Evolutionary conservation across 2,888 invertebrate genomes (phyloP).

Genomic region (Trichogramma evanescens): DNA sequence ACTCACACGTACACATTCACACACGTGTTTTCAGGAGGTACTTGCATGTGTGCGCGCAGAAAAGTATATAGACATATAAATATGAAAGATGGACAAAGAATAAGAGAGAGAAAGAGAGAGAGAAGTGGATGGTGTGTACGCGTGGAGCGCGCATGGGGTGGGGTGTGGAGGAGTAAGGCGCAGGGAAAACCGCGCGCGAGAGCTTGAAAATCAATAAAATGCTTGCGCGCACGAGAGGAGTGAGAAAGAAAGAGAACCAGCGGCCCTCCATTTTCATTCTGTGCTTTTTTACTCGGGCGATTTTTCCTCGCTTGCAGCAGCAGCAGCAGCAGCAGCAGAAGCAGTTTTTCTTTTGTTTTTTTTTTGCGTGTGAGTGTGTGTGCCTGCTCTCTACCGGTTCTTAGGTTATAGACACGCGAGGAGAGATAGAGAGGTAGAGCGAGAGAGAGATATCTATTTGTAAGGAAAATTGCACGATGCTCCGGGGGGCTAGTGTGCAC

Average conservation of each 20-base stretch:
- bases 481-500: no score
- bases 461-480: no score
- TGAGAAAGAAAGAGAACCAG: constrained; percentile 8
- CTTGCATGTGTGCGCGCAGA: background rate
- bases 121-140: background rate
- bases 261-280: constrained; percentile 18
- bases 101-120: constrained; percentile 3
- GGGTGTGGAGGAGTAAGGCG: background rate
- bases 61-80: no score
- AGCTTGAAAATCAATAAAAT: constrained; percentile 24
- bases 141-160: no score
- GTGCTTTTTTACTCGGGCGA: constrained; percentile 5
- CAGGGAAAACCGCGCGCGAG: constrained; percentile 18
- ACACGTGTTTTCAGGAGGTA: background rate
- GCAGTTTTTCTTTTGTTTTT: no score
- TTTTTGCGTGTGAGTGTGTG: no score
- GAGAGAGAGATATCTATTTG: no score
- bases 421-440: no score
- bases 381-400: no score
- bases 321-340: no score
- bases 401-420: no score
- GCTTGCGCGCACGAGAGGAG: constrained; percentile 13
- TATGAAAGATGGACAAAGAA: background rate
- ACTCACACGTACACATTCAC: background rate
- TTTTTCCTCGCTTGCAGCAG: background rate